These are phyloP conservation scores for Peromyscus aztecus DNA, from an alignment of 2,797 vertebrate genomes.

Conservation along the genomic window DNA sequence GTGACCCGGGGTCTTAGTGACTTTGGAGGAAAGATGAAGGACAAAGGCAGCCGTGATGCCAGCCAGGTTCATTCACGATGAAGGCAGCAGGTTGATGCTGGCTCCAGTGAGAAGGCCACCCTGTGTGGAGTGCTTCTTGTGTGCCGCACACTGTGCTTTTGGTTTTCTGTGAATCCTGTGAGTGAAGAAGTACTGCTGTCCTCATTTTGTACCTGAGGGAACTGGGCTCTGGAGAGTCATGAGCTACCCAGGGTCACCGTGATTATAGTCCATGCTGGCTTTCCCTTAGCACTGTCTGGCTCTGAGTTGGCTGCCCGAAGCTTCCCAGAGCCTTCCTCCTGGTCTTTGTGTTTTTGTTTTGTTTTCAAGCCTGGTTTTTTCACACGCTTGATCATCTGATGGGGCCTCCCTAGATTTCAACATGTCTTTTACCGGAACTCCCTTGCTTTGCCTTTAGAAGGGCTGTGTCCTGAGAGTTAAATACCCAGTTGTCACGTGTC, in stretches of 20 bases:
- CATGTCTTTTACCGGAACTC: background rate
- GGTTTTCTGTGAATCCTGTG: background rate
- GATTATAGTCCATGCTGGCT: background rate
- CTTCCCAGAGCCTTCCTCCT: background rate
- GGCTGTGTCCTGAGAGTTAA: background rate
- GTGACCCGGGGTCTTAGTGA: background rate
- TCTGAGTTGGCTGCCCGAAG: background rate
- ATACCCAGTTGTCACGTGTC: too few species aligned
- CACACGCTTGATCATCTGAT: background rate
- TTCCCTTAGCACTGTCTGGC: background rate
- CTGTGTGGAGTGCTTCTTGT: rapidly evolving
- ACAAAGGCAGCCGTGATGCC: background rate
- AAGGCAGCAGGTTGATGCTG: background rate
- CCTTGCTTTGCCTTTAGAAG: background rate
- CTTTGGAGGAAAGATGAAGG: background rate
- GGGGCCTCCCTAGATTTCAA: background rate
- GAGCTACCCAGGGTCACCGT: rapidly evolving
- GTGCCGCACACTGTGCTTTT: rapidly evolving
- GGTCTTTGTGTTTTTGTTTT: too few species aligned
- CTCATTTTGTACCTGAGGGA: background rate
- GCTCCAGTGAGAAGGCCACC: background rate
- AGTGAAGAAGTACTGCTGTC: background rate
- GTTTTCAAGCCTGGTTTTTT: background rate
- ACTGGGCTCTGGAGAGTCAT: background rate
- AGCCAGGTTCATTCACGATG: background rate